Base-by-base conservation (phyloP, 2,888 invertebrate genomes). In the Conistra vaccinii region DNA sequence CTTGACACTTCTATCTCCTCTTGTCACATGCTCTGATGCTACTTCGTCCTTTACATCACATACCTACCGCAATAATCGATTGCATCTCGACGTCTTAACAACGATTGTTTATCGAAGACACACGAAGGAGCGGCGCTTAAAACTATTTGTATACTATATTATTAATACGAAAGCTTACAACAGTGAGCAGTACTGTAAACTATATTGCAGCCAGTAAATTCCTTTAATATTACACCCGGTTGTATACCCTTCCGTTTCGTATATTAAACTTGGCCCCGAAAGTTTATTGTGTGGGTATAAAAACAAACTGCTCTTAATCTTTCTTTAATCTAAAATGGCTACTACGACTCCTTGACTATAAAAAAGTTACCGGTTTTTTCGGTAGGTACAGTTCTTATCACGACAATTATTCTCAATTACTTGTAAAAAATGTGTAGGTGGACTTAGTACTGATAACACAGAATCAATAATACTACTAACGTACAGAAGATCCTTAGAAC, bases 171-270 rank as follows among this genome's bases (percentile, higher is more conserved):
- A 48, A 68, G n/a, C 42, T n/a, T 60, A n/a, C 39, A 20, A 48
- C n/a, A 14, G 20, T n/a, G 14, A 67, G 39, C 51, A 51, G 45
- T 67, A 68, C 63, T 32, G 48, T 39, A 20, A 78, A 79, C 66
- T 48, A 60, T 73, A 78, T 80, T 58, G 68, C 53, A 51, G 48
- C 23, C 66, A 73, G 32, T 80, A 79, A 73, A 79, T 65, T 48
- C 26, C 12, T 48, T 65, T 48, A 39, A 45, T n/a, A 32, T 39
- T 23, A 45, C 14, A 20, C 29, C 29, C 35, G 1, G 23, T 26
- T 45, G 35, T 67, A 78, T 53, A 45, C 14, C 17, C 29, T 73
- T 68, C 26, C 57, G 29, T 39, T 29, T 10, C 66, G 42, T 57
- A 42, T 72, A 72, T 48, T 62, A 68, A 66, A 66, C 55, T 12